Evolutionary conservation across 2,888 invertebrate genomes (phyloP), one percentile per base, ranked within the genome.

Genomic region (Eupithecia centaureata): DNA sequence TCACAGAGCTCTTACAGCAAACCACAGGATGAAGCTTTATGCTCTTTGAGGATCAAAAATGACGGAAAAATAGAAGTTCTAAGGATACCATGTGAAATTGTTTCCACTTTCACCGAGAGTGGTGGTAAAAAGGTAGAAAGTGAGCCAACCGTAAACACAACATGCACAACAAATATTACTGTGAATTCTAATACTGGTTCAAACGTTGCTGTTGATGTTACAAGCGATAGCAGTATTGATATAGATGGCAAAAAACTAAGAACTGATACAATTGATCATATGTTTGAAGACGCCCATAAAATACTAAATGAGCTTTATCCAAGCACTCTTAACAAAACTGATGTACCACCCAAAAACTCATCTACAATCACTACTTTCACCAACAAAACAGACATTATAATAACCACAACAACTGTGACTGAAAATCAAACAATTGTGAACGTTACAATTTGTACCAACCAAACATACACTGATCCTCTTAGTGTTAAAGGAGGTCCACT

Each of bases 21-120:
- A 56, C 83, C 85, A 15, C 78, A 73, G 61, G 83, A 86, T 27
- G 77, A 81, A 67, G 92, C 92, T 15, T 77, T 72, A 3, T 93
- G 92, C 63, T 75, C 79, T 13, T 80, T 93, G 42, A 89, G 82
- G 76, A 81, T 92, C 12, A 86, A 81, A 66, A 89, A 92, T 74
- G 82, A 87, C 35, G 82, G 80, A 8, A 83, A 80, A 47, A 62
- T 79, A 18, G 82, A 90, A 73, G 72, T 77, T 22, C 73, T 92
- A 15, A 90, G 84, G 76, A 85, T 93, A 74, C 92, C 92, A 1
- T 93, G 92, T 75, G 92, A 90, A 81, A 92, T 92, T 10, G 92
- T 93, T 10, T 90, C 92, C 1, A 93, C 92, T 1, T 93, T 93
- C 68, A 86, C 87, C 4, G 82, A 87, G 70, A 87, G 81, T n/a